Conservation (phyloP, 1,140 invertebrate species). For the Luehdorfia chinensis region DNA sequence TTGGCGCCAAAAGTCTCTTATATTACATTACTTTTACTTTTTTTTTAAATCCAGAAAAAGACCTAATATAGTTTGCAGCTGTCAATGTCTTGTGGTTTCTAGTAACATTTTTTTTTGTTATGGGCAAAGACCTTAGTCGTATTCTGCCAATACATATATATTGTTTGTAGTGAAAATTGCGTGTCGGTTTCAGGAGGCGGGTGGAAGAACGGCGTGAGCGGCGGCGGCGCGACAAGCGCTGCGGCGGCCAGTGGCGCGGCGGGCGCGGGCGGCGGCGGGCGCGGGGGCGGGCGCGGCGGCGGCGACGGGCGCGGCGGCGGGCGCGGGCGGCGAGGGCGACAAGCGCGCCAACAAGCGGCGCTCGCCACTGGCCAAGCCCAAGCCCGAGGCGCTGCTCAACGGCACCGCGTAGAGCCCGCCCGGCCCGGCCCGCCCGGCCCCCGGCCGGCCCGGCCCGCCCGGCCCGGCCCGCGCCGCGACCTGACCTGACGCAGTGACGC, state of each 20-base stretch:
- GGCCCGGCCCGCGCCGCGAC: neutral
- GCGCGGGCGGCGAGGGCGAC: conserved; percentile 16
- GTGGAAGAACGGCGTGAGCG: conserved; percentile 68
- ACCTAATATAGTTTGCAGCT: too few relatives aligned
- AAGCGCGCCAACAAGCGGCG: conserved; percentile 22
- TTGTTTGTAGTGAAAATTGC: too few relatives aligned
- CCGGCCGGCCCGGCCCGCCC: conserved; percentile 10
- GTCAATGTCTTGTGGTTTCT: too few relatives aligned
- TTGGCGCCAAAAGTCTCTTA: too few relatives aligned
- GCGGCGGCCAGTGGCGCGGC: conserved; percentile 31
- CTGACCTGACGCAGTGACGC: neutral
- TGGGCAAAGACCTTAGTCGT: too few relatives aligned
- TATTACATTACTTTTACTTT: too few relatives aligned
- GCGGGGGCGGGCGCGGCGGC: conserved; percentile 46
- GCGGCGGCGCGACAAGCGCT: conserved; percentile 33
- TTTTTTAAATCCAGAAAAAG: too few relatives aligned
- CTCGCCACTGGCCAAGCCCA: conserved; percentile 33
- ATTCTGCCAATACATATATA: too few relatives aligned
- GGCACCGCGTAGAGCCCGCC: conserved; percentile 35
- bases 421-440: conserved; percentile 20
- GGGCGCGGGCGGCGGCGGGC: conserved; percentile 22
- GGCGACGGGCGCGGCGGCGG: conserved; percentile 42
- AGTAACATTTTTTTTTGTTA: too few relatives aligned
- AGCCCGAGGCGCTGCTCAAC: conserved; percentile 44
- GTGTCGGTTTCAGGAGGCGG: too few relatives aligned